These are phyloP conservation scores for Neoitamus cyanurus DNA, from an alignment of 2,888 invertebrate genomes.

Conservation along the genomic window DNA sequence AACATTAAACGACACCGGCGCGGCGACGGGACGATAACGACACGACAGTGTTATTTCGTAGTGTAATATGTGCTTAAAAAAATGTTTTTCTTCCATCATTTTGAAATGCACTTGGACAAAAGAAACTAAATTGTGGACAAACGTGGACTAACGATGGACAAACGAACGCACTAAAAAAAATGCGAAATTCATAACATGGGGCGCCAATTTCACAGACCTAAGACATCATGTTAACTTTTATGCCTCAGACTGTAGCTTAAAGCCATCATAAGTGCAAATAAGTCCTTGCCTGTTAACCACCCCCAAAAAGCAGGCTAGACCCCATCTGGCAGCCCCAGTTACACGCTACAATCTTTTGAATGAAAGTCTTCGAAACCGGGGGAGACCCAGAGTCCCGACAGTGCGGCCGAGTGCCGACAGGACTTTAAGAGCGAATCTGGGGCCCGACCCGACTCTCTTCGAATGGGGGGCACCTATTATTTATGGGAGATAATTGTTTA, in stretches of 20 bases:
- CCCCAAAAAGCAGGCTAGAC: background rate
- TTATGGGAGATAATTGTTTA: slow-evolving; percentile 46
- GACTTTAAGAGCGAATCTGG: background rate
- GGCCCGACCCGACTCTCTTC: background rate
- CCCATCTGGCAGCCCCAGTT: background rate
- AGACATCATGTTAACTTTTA: background rate
- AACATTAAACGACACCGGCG: too few relatives aligned
- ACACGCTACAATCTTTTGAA: background rate
- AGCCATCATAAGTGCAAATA: background rate
- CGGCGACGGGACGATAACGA: too few relatives aligned
- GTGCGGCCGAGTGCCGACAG: background rate
- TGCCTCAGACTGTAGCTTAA: background rate
- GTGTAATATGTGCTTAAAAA: too few relatives aligned
- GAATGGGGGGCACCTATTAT: slow-evolving; percentile 2
- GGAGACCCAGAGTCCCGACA: background rate
- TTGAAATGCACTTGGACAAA: too few relatives aligned
- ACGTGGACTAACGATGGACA: too few relatives aligned
- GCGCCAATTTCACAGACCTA: too few relatives aligned
- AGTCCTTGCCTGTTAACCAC: background rate
- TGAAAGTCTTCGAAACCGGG: background rate
- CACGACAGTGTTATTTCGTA: too few relatives aligned
- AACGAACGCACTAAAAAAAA: too few relatives aligned
- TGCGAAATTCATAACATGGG: too few relatives aligned
- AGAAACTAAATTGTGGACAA: too few relatives aligned
- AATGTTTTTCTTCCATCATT: too few relatives aligned